Evolutionary conservation across 92 coral and sea anemone genomes (phyloP), one percentile per base, ranked within the genome.

Genomic region (Zoanthus gigantus): DNA sequence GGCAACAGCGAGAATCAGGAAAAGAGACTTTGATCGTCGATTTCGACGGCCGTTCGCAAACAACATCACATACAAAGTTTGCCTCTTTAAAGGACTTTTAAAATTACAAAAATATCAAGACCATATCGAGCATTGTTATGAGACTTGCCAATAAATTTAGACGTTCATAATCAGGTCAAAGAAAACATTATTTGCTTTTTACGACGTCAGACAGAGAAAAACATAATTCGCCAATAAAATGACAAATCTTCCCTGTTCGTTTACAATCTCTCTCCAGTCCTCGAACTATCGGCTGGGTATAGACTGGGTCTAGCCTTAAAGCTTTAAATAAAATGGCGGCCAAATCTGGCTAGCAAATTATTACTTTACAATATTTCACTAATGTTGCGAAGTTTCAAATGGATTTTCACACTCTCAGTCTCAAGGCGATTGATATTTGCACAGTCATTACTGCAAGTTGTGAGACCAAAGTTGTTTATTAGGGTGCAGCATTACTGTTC

Each of bases 241-340:
- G 6, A 58, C 12, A 58, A 17, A 13, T 9, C 18, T 63, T 7
- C 42, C 15, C 9, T 15, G 30, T 15, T 80, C n/a, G 73, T 61
- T 79, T 58, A 30, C 29, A 16, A 80, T 63, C 53, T 45, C 85
- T 67, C 37, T 23, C 85, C 85, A 66, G 85, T 66, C 75, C 63
- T 29, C 61, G 44, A 6, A 31, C 15, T 31, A 37, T 30, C 32
- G 9, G 14, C 10, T 46, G 85, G 54, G 74, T 15, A 75, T 13
- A 66, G 85, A 81, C 85, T 81, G 53, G 85, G 75, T 12, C 15
- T 16, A 17, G 3, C 1, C 2, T 17, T n/a, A 17, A 63, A 17
- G 9, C 56, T 50, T 50, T 5, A 17, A 14, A 16, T 7, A 14
- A 63, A 63, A 18, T 63, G 69, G 69, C 69, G 69, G 69, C 32